Percentiles rank a stretch among this genome's conserved stretches.
Conservation (phyloP, 1,140 invertebrate species). For the Brachystomella parvula region DNA sequence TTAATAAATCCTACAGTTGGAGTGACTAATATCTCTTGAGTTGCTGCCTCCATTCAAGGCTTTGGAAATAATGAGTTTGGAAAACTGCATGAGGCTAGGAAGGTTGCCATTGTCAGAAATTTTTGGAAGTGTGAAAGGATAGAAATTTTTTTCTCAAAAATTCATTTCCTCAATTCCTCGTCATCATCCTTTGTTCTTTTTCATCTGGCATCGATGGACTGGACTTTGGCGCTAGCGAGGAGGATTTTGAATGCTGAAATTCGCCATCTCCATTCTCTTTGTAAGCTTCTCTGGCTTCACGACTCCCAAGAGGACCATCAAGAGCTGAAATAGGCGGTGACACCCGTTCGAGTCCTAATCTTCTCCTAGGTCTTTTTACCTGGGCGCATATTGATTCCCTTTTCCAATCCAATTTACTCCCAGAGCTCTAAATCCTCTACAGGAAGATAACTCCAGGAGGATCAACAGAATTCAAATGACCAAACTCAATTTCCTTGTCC, state of each 20-base stretch:
- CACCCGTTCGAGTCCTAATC: slow-evolving; percentile 7
- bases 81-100: no score
- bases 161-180: neutral
- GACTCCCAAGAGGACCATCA: neutral
- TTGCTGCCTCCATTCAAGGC: no score
- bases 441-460: no score
- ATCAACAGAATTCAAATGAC: neutral
- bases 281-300: neutral
- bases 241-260: neutral
- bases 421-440: neutral
- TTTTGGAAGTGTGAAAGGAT: no score
- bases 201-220: neutral
- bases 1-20: no score
- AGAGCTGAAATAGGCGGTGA: neutral
- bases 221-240: neutral
- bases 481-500: no score
- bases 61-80: no score
- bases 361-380: neutral
- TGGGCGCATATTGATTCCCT: neutral
- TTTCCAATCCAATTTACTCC: slow-evolving; percentile 9
- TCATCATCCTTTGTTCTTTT: neutral
- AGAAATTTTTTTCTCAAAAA: neutral
- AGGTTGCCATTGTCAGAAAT: no score
- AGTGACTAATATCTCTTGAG: no score
- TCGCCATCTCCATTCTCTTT: neutral